phyloP scores from a whole-genome alignment of 1,140 invertebrate genomes.

The Drosophila tani region DNA sequence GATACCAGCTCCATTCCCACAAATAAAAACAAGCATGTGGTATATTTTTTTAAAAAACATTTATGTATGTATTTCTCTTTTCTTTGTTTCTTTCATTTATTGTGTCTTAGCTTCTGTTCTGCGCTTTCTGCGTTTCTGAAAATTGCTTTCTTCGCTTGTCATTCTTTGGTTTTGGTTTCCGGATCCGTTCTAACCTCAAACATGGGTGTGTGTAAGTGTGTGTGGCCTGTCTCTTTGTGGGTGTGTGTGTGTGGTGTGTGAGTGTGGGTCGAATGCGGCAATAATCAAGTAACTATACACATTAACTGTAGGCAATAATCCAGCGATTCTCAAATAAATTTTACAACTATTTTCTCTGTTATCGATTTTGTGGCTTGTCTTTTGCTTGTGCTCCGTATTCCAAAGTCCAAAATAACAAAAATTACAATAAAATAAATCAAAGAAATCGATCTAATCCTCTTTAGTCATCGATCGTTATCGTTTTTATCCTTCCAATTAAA shows the following conservation, averaged over 20 bases:
- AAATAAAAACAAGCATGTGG: not conserved
- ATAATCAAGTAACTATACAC: slow-evolving; percentile 55
- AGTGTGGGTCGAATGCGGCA: slow-evolving; percentile 30
- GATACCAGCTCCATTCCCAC: slow-evolving; percentile 5
- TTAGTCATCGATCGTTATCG: not conserved
- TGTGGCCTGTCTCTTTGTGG: slow-evolving; percentile 3
- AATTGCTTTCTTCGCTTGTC: slow-evolving; percentile 30
- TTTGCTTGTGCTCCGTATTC: slow-evolving; percentile 2
- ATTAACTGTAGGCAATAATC: slow-evolving; percentile 46
- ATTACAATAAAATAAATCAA: not conserved
- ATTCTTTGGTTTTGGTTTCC: slow-evolving; percentile 9
- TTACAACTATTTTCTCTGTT: slow-evolving; percentile 58
- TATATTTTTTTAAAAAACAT: slow-evolving; percentile 40
- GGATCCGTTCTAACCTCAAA: slow-evolving; percentile 26
- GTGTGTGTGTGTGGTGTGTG: slow-evolving; percentile 8
- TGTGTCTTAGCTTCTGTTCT: slow-evolving; percentile 37
- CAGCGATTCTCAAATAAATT: slow-evolving; percentile 62
- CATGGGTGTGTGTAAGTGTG: slow-evolving; percentile 11
- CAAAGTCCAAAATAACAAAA: not conserved
- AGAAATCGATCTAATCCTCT: not conserved
- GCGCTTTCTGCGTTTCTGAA: slow-evolving; percentile 34
- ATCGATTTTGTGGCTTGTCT: slow-evolving; percentile 21
- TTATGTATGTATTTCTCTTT: slow-evolving; percentile 46
- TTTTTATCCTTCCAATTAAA: not conserved
- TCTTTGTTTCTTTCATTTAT: slow-evolving; percentile 49